Percentiles rank a stretch among this genome's conserved stretches.
phyloP scores from a whole-genome alignment of 2,113 vertebrate genomes.

The Chrysochloris asiatica region DNA sequence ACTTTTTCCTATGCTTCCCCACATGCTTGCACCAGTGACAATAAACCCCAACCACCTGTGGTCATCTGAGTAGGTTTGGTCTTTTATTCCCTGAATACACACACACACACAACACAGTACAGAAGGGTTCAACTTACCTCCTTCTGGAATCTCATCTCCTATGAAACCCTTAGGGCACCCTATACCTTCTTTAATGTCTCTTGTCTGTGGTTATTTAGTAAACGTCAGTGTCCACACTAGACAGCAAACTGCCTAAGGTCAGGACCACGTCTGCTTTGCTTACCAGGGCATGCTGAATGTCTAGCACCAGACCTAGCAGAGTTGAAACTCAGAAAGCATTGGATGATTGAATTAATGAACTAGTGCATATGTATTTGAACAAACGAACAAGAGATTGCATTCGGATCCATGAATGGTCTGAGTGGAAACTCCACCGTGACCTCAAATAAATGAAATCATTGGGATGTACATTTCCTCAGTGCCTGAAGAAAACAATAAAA shows the following conservation, averaged over 20 bases:
- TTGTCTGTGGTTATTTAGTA: not conserved
- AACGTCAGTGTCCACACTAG: not conserved
- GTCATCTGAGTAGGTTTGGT: not conserved
- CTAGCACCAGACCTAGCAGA: not conserved
- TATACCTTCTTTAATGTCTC: not conserved
- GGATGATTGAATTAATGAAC: not conserved
- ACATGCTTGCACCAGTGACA: too few relatives aligned
- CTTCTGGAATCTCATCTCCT: not conserved
- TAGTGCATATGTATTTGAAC: not conserved
- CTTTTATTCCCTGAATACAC: not conserved
- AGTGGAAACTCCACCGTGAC: not conserved
- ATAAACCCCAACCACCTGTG: not conserved
- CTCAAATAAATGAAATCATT: not conserved
- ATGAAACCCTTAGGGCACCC: not conserved
- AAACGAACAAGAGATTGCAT: not conserved
- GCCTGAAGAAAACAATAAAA: not conserved
- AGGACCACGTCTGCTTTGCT: not conserved
- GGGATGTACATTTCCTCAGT: not conserved
- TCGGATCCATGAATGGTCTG: not conserved
- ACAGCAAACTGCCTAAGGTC: not conserved
- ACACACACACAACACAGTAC: not conserved
- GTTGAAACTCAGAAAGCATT: not conserved
- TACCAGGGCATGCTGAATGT: not conserved
- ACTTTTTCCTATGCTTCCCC: not conserved
- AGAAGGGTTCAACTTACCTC: not conserved